phyloP scores from a whole-genome alignment of 2,888 invertebrate species.

The Rhogogaster chlorosoma region DNA sequence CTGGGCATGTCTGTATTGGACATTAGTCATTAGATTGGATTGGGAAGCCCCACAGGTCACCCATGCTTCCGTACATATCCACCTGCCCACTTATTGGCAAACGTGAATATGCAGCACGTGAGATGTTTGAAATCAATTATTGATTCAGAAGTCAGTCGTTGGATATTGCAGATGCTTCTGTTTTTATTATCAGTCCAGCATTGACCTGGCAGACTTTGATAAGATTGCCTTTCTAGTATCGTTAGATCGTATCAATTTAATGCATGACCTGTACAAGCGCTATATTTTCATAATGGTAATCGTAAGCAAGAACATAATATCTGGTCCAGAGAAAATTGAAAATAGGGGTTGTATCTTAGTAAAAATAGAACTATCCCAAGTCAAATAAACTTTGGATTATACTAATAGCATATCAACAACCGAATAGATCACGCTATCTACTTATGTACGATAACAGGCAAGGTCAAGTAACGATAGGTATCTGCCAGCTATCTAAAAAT shows the following conservation, averaged over 20 bases:
- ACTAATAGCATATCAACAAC: conserved; percentile 18
- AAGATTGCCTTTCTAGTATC: not conserved
- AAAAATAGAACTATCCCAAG: not conserved
- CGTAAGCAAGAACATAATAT: not conserved
- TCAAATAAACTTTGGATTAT: conserved; percentile 13
- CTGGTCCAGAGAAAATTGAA: not conserved
- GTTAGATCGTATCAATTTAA: conserved; percentile 1
- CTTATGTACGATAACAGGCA: conserved; percentile 54
- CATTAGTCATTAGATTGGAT: conserved; percentile 68
- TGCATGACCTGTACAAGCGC: not conserved
- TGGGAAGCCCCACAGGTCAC: conserved; percentile 68
- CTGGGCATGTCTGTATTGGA: conserved; percentile 36
- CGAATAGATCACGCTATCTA: conserved; percentile 52
- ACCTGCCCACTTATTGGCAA: conserved; percentile 45
- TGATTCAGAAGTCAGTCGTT: not conserved
- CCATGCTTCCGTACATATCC: conserved; percentile 64
- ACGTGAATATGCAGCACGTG: conserved; percentile 43
- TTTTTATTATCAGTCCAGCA: conserved; percentile 5
- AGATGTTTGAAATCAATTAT: conserved; percentile 22
- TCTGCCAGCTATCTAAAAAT: conserved; percentile 21
- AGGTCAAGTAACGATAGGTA: conserved; percentile 52
- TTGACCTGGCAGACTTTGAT: conserved; percentile 23
- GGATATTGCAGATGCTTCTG: not conserved
- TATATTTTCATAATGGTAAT: not conserved
- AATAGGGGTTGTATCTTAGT: not conserved